These are phyloP conservation scores for Timema podura DNA, from an alignment of 2,888 invertebrate species.

Conservation along the genomic window DNA sequence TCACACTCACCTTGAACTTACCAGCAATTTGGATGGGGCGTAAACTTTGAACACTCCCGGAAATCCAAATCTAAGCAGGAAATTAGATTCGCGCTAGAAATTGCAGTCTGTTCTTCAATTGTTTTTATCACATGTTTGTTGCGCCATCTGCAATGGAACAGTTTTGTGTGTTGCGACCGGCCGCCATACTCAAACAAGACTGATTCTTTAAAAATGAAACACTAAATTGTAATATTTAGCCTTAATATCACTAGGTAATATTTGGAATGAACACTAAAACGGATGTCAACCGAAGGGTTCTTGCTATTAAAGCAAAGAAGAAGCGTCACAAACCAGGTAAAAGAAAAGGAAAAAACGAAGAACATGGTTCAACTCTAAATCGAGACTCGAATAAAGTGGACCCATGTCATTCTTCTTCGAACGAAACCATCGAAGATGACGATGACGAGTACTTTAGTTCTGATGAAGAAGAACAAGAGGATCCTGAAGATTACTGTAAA, in stretches of 20 bases:
- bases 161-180: constrained; percentile 41
- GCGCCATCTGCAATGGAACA: constrained; percentile 24
- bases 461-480: constrained; percentile 97
- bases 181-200: constrained; percentile 70
- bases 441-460: constrained; percentile 68
- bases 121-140: constrained; percentile 12
- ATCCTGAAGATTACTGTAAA: constrained; percentile 94
- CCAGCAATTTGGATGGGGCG: too few species aligned
- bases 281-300: constrained; percentile 86
- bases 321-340: constrained; percentile 75
- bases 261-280: constrained; percentile 75
- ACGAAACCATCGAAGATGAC: constrained; percentile 71
- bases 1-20: too few species aligned
- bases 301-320: constrained; percentile 89
- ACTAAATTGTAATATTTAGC: constrained; percentile 19
- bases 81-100: too few species aligned
- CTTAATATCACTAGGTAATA: constrained; percentile 14
- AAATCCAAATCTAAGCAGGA: too few species aligned
- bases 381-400: constrained; percentile 33
- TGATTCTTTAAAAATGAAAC: constrained; percentile 28
- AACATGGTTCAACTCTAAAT: constrained; percentile 47
- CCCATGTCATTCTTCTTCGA: constrained; percentile 56
- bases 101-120: constrained; percentile 12
- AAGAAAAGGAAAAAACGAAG: constrained; percentile 74
- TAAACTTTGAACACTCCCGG: too few species aligned